Evolutionary conservation across 23 tunicate genomes (phyloP), one percentile per base, ranked within the genome.

Genomic region (Diplosoma virens): DNA sequence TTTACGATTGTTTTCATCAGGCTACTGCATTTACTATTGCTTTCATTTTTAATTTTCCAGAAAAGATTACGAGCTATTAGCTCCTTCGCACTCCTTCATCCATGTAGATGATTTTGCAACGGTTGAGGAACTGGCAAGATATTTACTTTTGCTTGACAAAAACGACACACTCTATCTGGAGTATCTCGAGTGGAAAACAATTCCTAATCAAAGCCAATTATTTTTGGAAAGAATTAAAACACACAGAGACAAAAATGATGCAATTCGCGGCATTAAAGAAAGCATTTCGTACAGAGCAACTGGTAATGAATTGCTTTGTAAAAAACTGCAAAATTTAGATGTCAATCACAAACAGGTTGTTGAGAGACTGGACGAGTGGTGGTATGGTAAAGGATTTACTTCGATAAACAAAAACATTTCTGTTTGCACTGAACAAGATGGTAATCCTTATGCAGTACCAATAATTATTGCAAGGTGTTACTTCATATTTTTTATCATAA

Each of bases 91-190:
- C 32, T 87, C 94, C 18, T 87, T 81, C 46, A 87, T 87, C 17
- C 94, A 87, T 73, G 78, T 87, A 1, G 74, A 87, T 37, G 94
- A 87, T 55, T 87, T 87, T 75, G 21, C 73, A 21, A 45, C 84
- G 11, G 25, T 76, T 17, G 26, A 75, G 75, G 67, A 74, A 0
- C 82, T 87, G 7, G 94, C 82, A 14, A 56, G 37, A 0, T 87
- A 73, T 81, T 58, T 87, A 3, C 30, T 23, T n/a, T 25, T 54
- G 3, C 66, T 87, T 1, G 67, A 58, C 25, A 21, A 67, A 7
- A 37, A 81, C 55, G 82, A 87, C 34, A 37, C 34, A 18, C 7
- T 53, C 25, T 87, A 87, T 36, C 30, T 47, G 34, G 58, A 81
- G 45, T 87, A 73, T 81, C 48, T 87, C 5, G 26, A 67, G 20